Evolutionary conservation across 2,888 invertebrate species (phyloP).

Genomic region (Leptothorax acervorum): DNA sequence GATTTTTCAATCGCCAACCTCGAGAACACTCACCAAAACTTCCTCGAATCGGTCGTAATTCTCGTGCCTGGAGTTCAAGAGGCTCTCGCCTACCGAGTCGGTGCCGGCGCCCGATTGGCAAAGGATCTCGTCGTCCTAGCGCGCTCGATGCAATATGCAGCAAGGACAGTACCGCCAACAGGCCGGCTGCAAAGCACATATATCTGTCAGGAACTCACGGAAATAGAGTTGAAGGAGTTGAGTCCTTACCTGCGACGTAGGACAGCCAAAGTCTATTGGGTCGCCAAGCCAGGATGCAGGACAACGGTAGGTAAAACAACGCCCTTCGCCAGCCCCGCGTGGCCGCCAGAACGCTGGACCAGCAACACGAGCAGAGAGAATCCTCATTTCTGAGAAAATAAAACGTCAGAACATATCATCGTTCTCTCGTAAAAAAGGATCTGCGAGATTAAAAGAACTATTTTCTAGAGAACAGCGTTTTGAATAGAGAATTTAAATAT

Average conservation of each 20-base stretch:
- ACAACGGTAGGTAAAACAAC: conserved; percentile 84
- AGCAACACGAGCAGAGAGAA: conserved; percentile 83
- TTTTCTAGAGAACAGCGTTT: background rate
- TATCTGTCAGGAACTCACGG: background rate
- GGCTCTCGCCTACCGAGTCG: conserved; percentile 81
- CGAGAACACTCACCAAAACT: conserved; percentile 76
- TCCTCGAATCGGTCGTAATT: conserved; percentile 82
- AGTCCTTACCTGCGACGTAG: conserved; percentile 84
- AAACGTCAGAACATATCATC: background rate
- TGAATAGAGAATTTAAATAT: background rate
- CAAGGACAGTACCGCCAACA: conserved; percentile 78
- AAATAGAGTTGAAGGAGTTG: background rate
- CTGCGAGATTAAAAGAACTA: background rate
- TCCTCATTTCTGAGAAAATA: conserved; percentile 84
- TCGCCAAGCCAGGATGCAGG: conserved; percentile 84
- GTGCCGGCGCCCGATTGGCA: conserved; percentile 68
- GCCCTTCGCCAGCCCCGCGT: conserved; percentile 85
- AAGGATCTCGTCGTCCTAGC: conserved; percentile 70
- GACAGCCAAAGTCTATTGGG: conserved; percentile 86
- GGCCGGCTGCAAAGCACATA: conserved; percentile 74
- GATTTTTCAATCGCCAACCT: background rate
- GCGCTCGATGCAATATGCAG: conserved; percentile 79
- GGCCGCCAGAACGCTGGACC: conserved; percentile 84
- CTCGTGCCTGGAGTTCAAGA: conserved; percentile 79
- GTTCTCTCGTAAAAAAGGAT: background rate